Base-by-base conservation (phyloP, 2,113 vertebrate genomes). In the Channa argus region DNA sequence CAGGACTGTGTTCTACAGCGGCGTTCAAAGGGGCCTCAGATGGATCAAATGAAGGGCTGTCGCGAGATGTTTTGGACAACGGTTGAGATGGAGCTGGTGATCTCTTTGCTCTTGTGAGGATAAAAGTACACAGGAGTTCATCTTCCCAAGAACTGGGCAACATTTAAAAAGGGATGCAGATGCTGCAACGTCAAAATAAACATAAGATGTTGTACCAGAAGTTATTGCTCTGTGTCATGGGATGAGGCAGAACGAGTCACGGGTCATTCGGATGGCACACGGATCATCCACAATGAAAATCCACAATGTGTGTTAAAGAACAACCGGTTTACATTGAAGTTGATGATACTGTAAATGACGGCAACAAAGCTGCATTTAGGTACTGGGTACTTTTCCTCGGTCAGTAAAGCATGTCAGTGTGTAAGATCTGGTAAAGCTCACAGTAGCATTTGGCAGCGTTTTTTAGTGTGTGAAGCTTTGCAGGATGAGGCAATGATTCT, bases 1-100 rank as follows among this genome's bases (percentile, higher is more conserved):
- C 87, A 90, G 86, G 88, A 91, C 84, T 34, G 6, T 1, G 90
- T 93, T 89, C 92, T 93, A 94, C 93, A 93, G 90, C 91, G 86
- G 77, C 55, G 90, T 93, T 95, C 93, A 94, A 95, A 94, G 92
- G 85, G 66, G 52, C 47, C 80, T 80, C 55, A 10, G 50, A 56
- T 6, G 44, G 83, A 91, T 89, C 83, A 91, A 86, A 84, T 88
- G 86, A 88, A 84, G 74, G 63, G 70, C 85, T 84, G 89, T 92
- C 89, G 59, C 83, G 78, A 87, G 91, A 92, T 92, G 88, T 89
- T 88, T 91, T 86, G 83, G 82, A 82, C 88, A 72, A 84, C 83
- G 66, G 46, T 85, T 87, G 80, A 91, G 79, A 92, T 68, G 72
- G 66, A 71, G 84, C 73, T 49, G 66, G 71, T 72, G 79, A 89